phyloP scores from a whole-genome alignment of 2,113 vertebrate genomes.

The Recurvirostra avosetta region DNA sequence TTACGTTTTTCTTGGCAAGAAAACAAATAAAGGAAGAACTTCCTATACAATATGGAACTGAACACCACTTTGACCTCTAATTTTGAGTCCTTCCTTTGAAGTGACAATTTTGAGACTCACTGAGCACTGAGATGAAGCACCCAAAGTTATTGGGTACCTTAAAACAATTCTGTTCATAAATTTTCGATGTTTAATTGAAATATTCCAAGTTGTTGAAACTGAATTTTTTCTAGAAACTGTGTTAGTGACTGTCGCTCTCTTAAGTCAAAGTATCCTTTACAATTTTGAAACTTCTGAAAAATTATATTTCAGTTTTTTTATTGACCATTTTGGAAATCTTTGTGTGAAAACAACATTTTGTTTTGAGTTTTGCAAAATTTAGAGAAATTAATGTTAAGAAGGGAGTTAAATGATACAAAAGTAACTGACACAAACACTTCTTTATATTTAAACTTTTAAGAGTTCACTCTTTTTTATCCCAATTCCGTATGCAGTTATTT shows the following conservation, averaged over 20 bases:
- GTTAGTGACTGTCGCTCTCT: no score
- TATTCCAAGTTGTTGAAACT: not conserved
- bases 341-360: not conserved
- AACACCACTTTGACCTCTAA: not conserved
- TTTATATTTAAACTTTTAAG: not conserved
- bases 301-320: not conserved
- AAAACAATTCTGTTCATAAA: not conserved
- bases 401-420: not conserved
- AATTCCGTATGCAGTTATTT: not conserved
- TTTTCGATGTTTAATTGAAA: not conserved
- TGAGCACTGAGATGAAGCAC: not conserved
- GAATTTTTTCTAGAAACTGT: not conserved
- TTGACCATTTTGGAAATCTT: not conserved
- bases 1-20: not conserved
- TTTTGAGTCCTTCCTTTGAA: not conserved
- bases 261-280: not conserved
- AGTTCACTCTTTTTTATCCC: not conserved
- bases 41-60: not conserved
- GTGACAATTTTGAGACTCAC: not conserved
- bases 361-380: not conserved
- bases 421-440: not conserved
- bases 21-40: not conserved
- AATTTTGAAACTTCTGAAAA: not conserved
- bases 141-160: not conserved
- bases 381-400: not conserved